These are phyloP conservation scores for Burhinus oedicnemus DNA, from an alignment of 2,113 vertebrate genomes.

Conservation along the genomic window DNA sequence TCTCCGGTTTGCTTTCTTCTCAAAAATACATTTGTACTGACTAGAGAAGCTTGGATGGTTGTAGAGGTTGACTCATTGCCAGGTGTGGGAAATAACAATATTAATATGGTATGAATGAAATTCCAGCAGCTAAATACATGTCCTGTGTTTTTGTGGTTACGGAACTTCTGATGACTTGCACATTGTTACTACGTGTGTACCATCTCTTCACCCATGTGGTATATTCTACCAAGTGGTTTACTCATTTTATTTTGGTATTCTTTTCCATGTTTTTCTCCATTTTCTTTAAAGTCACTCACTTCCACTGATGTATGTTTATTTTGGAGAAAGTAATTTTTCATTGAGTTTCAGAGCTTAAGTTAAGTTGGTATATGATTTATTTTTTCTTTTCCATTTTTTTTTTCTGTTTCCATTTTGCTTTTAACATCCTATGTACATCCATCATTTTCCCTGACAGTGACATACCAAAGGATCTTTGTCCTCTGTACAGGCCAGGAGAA, in stretches of 20 bases:
- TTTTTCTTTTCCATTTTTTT: slow-evolving; percentile 59
- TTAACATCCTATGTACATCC: slow-evolving; percentile 80
- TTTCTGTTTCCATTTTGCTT: slow-evolving; percentile 71
- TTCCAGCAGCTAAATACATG: background rate
- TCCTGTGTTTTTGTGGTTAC: background rate
- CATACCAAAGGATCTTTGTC: slow-evolving; percentile 98
- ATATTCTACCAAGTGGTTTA: background rate
- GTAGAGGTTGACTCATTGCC: background rate
- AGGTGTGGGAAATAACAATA: background rate
- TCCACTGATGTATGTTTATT: slow-evolving; percentile 45
- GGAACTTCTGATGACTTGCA: background rate
- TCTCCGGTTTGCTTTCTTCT: background rate
- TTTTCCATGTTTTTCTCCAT: background rate
- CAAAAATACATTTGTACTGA: background rate
- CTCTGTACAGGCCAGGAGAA: slow-evolving; percentile 99
- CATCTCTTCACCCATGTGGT: background rate
- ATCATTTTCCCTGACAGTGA: slow-evolving; percentile 88
- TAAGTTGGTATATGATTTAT: slow-evolving; percentile 64
- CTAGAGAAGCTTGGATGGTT: background rate
- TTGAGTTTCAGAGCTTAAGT: slow-evolving; percentile 44
- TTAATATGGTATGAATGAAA: background rate
- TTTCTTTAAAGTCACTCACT: slow-evolving; percentile 40
- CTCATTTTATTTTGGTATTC: background rate
- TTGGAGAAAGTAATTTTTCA: slow-evolving; percentile 23
- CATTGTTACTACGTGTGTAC: background rate